A percentile compares a stretch with the other conserved stretches of the same genome.
Evolutionary conservation across 2,113 vertebrate species (phyloP).

Genomic region (Channa maculata): DNA sequence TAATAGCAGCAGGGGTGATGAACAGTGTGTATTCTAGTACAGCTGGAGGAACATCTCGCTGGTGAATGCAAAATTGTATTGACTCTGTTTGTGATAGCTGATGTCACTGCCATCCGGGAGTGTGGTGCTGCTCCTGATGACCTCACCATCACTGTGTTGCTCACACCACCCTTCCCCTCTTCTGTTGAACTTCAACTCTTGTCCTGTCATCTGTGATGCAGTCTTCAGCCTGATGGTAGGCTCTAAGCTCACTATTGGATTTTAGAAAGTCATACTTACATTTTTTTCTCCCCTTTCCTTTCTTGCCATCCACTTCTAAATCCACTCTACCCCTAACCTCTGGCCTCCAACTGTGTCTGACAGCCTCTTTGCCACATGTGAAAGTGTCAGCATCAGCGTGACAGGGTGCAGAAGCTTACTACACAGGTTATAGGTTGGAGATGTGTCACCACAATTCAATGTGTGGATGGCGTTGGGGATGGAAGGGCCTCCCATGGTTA

Average conservation of each 20-base stretch:
- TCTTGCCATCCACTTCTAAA: constrained; percentile 30
- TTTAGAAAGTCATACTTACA: constrained; percentile 23
- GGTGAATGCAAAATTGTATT: constrained; percentile 33
- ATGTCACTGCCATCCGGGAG: constrained; percentile 16
- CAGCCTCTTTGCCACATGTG: constrained; percentile 46
- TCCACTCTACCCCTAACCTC: constrained; percentile 40
- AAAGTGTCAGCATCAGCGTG: constrained; percentile 59
- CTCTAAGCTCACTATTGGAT: constrained; percentile 38
- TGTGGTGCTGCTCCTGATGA: constrained; percentile 18
- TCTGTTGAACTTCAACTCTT: constrained; percentile 23
- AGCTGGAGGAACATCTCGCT: constrained; percentile 33
- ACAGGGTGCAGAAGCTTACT: constrained; percentile 26
- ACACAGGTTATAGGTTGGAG: constrained; percentile 28
- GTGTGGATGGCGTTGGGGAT: constrained; percentile 1
- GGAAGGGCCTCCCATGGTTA: neutral
- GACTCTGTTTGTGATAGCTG: constrained; percentile 33
- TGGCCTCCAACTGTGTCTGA: constrained; percentile 37
- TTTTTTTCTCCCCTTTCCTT: constrained; percentile 16
- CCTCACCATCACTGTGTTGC: constrained; percentile 8
- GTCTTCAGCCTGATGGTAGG: constrained; percentile 1
- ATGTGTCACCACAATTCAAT: constrained; percentile 20
- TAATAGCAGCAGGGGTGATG: constrained; percentile 52
- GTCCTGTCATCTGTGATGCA: constrained; percentile 22
- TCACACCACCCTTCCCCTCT: neutral
- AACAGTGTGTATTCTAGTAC: constrained; percentile 20